Conservation (phyloP, 2,888 invertebrate genomes). For the Acanthosepion lycidas region DNA sequence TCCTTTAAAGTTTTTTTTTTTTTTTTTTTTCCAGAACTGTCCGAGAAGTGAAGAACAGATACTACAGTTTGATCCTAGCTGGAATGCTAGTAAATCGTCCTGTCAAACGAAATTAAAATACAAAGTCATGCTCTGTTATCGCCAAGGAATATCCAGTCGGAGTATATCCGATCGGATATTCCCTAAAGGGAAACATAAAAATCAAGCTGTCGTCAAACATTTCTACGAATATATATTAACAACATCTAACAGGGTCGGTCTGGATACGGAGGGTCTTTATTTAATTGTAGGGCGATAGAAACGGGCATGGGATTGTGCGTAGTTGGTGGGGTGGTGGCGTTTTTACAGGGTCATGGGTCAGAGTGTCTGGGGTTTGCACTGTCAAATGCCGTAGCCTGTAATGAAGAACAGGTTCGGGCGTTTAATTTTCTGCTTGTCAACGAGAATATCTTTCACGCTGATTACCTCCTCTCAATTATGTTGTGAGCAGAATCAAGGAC, state of each 20-base stretch:
- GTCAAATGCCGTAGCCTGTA: too few species aligned
- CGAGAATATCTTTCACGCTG: background rate
- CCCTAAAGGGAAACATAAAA: background rate
- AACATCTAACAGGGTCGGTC: background rate
- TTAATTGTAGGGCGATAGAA: background rate
- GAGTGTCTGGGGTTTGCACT: background rate
- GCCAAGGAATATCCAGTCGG: too few species aligned
- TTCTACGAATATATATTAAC: background rate
- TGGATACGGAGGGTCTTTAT: background rate
- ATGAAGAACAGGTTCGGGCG: background rate
- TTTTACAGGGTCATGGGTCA: background rate
- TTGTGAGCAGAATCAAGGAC: background rate
- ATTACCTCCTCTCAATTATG: background rate
- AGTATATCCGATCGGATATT: too few species aligned
- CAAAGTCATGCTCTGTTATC: background rate
- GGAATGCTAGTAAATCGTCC: background rate
- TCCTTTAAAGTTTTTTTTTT: too few species aligned
- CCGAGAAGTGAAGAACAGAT: too few species aligned
- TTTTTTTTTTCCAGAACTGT: too few species aligned
- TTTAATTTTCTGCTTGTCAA: background rate
- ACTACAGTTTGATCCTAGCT: too few species aligned
- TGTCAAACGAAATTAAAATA: background rate
- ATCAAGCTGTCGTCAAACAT: background rate
- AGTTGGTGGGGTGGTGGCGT: background rate
- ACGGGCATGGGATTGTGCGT: background rate